phyloP scores from a whole-genome alignment of 2,888 invertebrate genomes.

The Nephrocerus scutellatus region DNA sequence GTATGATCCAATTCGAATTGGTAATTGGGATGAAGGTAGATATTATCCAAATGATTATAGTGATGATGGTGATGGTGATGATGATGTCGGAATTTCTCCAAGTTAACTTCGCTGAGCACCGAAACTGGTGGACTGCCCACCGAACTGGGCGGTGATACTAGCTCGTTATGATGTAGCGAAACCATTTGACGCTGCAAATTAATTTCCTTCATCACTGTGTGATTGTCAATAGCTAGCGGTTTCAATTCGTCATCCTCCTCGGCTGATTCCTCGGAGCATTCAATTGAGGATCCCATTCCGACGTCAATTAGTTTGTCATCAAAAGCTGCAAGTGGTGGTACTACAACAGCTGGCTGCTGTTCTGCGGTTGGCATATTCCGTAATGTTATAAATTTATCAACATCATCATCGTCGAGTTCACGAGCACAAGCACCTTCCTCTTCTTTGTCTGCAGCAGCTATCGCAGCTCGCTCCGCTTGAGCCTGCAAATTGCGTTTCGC shows the following conservation, averaged over 20 bases:
- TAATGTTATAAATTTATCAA: conserved; percentile 3
- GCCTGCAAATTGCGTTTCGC: conserved; percentile 38
- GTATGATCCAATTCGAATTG: conserved; percentile 24
- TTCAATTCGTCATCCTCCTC: conserved; percentile 47
- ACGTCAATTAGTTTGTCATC: conserved; percentile 36
- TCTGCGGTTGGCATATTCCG: conserved; percentile 19
- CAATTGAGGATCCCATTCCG: conserved; percentile 39
- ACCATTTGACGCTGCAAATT: too few relatives aligned
- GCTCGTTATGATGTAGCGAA: too few relatives aligned
- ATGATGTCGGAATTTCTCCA: conserved; percentile 39
- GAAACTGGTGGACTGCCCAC: too few relatives aligned
- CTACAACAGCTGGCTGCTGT: conserved; percentile 25
- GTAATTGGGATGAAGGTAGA: conserved; percentile 40
- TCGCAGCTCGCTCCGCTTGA: conserved; percentile 30
- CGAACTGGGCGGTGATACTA: too few relatives aligned
- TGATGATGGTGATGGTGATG: conserved; percentile 14
- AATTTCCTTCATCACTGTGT: conserved; percentile 36
- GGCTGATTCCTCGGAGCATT: conserved; percentile 38
- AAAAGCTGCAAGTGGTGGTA: conserved; percentile 24
- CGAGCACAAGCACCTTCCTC: conserved; percentile 23
- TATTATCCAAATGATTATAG: conserved; percentile 32
- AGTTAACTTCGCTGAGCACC: conserved; percentile 38
- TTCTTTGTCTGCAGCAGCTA: conserved; percentile 29
- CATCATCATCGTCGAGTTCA: not conserved
- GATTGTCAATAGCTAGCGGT: conserved; percentile 45